Evolutionary conservation across 1,140 invertebrate species (phyloP).

Genomic region (Anoplolepis gracilipes): DNA sequence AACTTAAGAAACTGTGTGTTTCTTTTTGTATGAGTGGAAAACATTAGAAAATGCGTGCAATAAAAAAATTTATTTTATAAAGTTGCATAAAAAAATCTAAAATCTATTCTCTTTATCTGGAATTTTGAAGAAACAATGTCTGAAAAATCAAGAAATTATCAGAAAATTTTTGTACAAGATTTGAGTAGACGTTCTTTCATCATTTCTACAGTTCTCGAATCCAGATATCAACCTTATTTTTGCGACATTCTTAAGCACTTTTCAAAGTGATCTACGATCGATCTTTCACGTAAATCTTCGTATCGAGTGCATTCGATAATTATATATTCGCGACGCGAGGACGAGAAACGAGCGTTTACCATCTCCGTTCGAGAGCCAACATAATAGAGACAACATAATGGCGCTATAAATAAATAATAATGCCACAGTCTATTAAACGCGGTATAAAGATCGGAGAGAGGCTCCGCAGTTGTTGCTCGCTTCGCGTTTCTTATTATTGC

Average conservation of each 20-base stretch:
- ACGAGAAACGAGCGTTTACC: constrained; percentile 66
- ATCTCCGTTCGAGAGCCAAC: constrained; percentile 55
- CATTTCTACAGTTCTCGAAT: background rate
- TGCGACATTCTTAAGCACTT: background rate
- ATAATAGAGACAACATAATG: constrained; percentile 80
- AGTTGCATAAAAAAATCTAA: too few species aligned
- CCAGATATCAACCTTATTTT: background rate
- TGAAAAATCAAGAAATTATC: too few species aligned
- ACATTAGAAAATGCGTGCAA: too few species aligned
- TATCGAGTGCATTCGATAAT: constrained; percentile 64
- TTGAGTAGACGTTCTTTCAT: too few species aligned
- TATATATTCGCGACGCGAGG: constrained; percentile 63
- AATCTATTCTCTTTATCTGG: too few species aligned
- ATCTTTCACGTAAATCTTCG: constrained; percentile 12
- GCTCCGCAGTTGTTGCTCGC: constrained; percentile 54
- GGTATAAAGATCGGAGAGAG: constrained; percentile 63
- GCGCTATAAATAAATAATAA: constrained; percentile 80
- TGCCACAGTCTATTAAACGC: constrained; percentile 71
- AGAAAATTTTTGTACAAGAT: too few species aligned
- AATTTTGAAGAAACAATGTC: too few species aligned
- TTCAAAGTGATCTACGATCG: background rate
- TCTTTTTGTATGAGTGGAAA: too few species aligned
- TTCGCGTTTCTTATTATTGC: constrained; percentile 63
- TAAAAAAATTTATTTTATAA: too few species aligned
- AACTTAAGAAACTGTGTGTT: too few species aligned